Evolutionary conservation across 2,888 invertebrate species (phyloP).

Genomic region (Callyntrura sp.): DNA sequence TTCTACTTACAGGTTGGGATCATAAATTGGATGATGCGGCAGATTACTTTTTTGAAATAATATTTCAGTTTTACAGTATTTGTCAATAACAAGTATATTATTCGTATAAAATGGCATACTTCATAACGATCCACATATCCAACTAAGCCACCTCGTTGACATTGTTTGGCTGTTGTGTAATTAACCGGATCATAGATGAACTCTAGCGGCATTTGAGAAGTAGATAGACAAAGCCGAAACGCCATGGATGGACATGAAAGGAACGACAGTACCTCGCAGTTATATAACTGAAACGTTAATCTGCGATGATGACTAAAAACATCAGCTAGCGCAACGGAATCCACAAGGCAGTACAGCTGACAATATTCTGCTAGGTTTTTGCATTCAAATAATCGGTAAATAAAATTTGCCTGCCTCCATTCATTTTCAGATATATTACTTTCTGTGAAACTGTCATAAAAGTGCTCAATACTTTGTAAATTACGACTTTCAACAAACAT

Average conservation of each 20-base stretch:
- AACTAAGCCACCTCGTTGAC: slow-evolving; percentile 2
- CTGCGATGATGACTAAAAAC: background rate
- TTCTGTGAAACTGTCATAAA: background rate
- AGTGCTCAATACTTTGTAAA: background rate
- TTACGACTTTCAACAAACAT: background rate
- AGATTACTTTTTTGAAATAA: too few relatives aligned
- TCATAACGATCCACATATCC: background rate
- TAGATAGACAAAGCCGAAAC: slow-evolving; percentile 3
- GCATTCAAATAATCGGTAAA: background rate
- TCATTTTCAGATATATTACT: background rate
- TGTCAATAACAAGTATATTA: too few relatives aligned
- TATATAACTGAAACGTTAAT: background rate
- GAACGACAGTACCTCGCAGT: background rate
- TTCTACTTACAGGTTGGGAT: background rate
- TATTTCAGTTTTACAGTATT: too few relatives aligned
- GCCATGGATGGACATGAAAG: background rate
- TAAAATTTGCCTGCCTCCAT: slow-evolving; percentile 5
- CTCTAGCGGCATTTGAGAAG: background rate
- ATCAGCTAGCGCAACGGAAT: background rate
- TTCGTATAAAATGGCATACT: background rate
- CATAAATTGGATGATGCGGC: background rate
- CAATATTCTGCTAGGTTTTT: background rate
- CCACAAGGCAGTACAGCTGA: slow-evolving; percentile 16
- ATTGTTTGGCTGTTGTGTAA: background rate
- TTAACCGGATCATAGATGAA: background rate